Evolutionary conservation across 2,113 vertebrate genomes (phyloP), one percentile per base, ranked within the genome.

Genomic region (Psittacula cyanocephala): DNA sequence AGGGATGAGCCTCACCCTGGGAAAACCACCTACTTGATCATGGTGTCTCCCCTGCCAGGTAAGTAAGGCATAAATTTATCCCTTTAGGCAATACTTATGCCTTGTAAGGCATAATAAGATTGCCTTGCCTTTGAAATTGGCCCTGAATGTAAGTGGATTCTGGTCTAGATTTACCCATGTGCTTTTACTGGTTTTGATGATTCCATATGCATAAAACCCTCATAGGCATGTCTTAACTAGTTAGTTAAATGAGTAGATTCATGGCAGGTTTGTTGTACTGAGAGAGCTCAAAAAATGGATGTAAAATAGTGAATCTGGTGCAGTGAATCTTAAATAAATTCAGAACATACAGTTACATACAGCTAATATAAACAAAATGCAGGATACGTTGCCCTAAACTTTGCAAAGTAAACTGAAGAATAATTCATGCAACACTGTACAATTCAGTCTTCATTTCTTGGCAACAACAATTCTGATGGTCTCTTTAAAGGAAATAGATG

Each of bases 401-500:
- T 74, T 68, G 28, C 0, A 1, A 92, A 92, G 43, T 37, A 85
- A 79, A 43, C 14, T 43, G 17, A 89, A 86, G 49, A 93, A 28
- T 59, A 63, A 69, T 81, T 88, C 24, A 22, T 53, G 37, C 28
- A 78, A 37, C 81, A 47, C 35, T 69, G 53, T 75, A 43, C 14
- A 81, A 64, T 81, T 95, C 67, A 67, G n/a, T 39, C 27, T 22
- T 85, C 10, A 67, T 52, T 95, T 91, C 63, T 88, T 93, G 89
- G 88, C 89, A 89, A 27, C 17, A 64, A 39, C 29, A 67, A 47
- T 77, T 79, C 71, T 82, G 83, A 93, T 88, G 76, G 72, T 88
- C 29, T 90, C 88, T 84, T 96, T 95, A 95, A 86, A 95, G 91
- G 89, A 94, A 96, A 93, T 94, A 91, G 77, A 92, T 81, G 24